Conservation (phyloP, 2,113 vertebrate species). For the Nannobrachium achirus region DNA sequence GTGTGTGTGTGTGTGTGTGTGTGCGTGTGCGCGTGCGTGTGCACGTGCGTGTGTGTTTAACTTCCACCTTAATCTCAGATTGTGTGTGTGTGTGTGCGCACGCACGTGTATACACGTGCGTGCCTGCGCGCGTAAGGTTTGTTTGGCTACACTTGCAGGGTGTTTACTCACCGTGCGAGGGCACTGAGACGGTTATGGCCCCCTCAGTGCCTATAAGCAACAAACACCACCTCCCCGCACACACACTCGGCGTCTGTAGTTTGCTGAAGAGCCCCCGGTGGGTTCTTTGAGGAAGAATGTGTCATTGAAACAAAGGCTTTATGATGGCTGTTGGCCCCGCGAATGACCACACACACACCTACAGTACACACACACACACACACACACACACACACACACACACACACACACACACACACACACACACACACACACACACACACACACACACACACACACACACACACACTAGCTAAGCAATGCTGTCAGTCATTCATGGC, state of each 20-base stretch:
- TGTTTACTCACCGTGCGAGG: slow-evolving; percentile 58
- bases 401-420: neutral
- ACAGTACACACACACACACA: slow-evolving; percentile 4
- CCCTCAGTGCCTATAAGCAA: slow-evolving; percentile 54
- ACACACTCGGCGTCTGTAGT: slow-evolving; percentile 25
- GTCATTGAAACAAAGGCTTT: slow-evolving; percentile 65
- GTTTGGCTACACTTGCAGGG: slow-evolving; percentile 55
- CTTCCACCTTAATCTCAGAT: too few relatives aligned
- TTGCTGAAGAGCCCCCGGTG: slow-evolving; percentile 59
- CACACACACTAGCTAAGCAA: neutral
- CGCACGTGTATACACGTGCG: neutral
- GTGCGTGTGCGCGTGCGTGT: neutral
- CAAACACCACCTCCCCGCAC: slow-evolving; percentile 22
- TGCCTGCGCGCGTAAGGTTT: neutral
- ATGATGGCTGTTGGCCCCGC: slow-evolving; percentile 50
- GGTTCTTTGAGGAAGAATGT: slow-evolving; percentile 57
- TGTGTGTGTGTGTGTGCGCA: slow-evolving; percentile 19
- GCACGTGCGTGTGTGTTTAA: slow-evolving; percentile 20
- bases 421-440: slow-evolving; percentile 17
- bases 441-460: slow-evolving; percentile 6
- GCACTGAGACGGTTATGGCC: slow-evolving; percentile 59
- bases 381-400: slow-evolving; percentile 26
- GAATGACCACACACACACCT: slow-evolving; percentile 21
- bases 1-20: neutral
- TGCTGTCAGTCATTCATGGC: slow-evolving; percentile 50